Evolutionary conservation across 2,888 invertebrate species (phyloP), one percentile per base, ranked within the genome.

Genomic region (Dynastes grantii): DNA sequence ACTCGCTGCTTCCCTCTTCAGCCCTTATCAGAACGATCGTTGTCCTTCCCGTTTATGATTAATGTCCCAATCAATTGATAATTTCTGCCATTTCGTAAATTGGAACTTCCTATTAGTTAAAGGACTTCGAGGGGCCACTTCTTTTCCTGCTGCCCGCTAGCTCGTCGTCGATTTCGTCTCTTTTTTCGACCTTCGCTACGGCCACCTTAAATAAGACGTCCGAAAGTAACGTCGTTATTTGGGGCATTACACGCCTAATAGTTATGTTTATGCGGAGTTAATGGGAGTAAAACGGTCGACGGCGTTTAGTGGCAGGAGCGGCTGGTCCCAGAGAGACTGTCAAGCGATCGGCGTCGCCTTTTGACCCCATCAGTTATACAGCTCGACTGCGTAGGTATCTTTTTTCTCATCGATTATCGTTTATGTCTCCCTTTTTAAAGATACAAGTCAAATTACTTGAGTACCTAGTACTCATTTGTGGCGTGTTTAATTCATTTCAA

Each of bases 311-410:
- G 76, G 77, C 82, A 80, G 83, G 29, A 85, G 83, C 83, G 85
- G 83, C 82, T 76, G 75, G 82, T 85, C 85, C 84, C 85, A 82
- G 81, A 83, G 84, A 81, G 84, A 85, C 84, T 83, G 81, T 83
- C 82, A 82, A 82, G 81, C 82, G 81, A 40, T 83, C 82, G 78
- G 63, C 83, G 83, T 83, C 83, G 83, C 83, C 84, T 84, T 85
- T 83, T 84, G 86, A 86, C 86, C 86, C 85, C 87, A 86, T 87
- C 86, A 86, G 80, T 83, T 85, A 85, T 85, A 82, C 71, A 40
- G 29, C 80, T 68, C 78, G 80, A 79, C 75, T 78, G 77, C 77
- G 64, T 82, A 81, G 82, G 83, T 84, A 82, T 82, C 81, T 58
- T 11, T 73, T n/a, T 73, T 58, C 40, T 37, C 40, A 73, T 73